Conservation (phyloP, 2,888 invertebrate species). For the Oeneis ivallda region DNA sequence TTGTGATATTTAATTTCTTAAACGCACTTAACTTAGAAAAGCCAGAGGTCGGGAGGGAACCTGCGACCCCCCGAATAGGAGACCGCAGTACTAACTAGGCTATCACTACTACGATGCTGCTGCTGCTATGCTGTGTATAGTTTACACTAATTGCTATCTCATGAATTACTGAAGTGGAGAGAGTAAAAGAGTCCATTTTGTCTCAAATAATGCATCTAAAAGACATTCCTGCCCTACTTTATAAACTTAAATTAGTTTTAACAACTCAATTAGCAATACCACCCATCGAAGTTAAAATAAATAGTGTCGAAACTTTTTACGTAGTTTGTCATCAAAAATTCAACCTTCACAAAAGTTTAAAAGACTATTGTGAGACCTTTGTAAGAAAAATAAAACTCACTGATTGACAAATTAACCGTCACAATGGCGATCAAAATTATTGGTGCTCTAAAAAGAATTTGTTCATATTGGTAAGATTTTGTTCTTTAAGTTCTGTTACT, state of each 20-base stretch:
- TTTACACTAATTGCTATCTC: too few species aligned
- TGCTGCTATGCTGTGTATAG: too few species aligned
- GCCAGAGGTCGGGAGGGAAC: too few species aligned
- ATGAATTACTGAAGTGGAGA: neutral
- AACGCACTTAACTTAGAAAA: too few species aligned
- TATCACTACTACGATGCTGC: too few species aligned
- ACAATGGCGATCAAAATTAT: slow-evolving; percentile 39
- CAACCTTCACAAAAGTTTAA: neutral
- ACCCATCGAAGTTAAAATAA: slow-evolving; percentile 1
- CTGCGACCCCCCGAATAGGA: too few species aligned
- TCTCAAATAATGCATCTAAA: neutral
- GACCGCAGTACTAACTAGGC: too few species aligned
- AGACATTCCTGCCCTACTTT: neutral
- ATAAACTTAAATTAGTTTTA: slow-evolving; percentile 12
- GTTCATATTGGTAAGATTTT: slow-evolving; percentile 26
- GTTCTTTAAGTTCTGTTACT: neutral
- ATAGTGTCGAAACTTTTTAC: slow-evolving; percentile 19
- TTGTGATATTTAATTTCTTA: too few species aligned
- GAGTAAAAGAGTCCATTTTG: neutral
- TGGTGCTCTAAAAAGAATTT: slow-evolving; percentile 37
- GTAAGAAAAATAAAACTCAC: neutral
- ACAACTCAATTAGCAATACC: neutral
- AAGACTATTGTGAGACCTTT: neutral
- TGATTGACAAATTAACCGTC: slow-evolving; percentile 27
- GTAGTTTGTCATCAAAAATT: slow-evolving; percentile 10